Percentiles rank a stretch among this genome's conserved stretches.
These are phyloP conservation scores for Cheilosia scutellata DNA, from an alignment of 2,888 invertebrate species.

Conservation along the genomic window DNA sequence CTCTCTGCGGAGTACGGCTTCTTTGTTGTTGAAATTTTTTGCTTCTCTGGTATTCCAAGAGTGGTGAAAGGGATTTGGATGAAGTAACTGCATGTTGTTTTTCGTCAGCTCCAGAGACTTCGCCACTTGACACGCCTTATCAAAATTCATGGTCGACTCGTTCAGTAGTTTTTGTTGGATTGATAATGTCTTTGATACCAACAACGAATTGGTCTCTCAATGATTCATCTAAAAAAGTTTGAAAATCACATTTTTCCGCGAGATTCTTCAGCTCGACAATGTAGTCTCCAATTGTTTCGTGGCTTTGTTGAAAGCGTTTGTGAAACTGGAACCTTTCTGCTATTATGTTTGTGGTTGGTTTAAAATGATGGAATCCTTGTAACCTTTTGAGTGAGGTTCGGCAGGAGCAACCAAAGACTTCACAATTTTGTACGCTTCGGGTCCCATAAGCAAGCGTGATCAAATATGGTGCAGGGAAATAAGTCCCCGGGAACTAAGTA, in stretches of 20 bases:
- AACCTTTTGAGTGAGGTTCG: constrained; percentile 26
- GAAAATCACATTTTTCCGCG: background rate
- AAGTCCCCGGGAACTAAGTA: too few relatives aligned
- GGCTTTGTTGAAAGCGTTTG: too few relatives aligned
- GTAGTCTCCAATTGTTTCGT: too few relatives aligned
- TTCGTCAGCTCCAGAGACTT: constrained; percentile 33
- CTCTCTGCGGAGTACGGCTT: too few relatives aligned
- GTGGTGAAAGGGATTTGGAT: too few relatives aligned
- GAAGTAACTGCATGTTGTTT: constrained; percentile 32
- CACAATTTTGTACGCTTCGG: constrained; percentile 15
- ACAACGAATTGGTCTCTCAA: background rate
- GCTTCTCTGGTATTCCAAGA: too few relatives aligned
- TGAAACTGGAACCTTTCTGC: too few relatives aligned
- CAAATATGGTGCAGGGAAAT: too few relatives aligned
- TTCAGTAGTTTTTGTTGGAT: constrained; percentile 34
- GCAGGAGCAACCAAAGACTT: constrained; percentile 10
- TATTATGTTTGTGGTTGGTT: too few relatives aligned
- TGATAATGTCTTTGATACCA: constrained; percentile 25
- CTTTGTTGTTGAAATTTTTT: too few relatives aligned
- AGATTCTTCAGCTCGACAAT: background rate
- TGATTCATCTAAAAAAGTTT: background rate
- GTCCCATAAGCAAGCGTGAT: constrained; percentile 18
- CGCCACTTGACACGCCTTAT: constrained; percentile 29
- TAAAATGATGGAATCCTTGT: background rate
- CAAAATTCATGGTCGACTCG: constrained; percentile 22